Base-by-base conservation (phyloP, 2,113 vertebrate species). In the Megaleporinus macrocephalus region DNA sequence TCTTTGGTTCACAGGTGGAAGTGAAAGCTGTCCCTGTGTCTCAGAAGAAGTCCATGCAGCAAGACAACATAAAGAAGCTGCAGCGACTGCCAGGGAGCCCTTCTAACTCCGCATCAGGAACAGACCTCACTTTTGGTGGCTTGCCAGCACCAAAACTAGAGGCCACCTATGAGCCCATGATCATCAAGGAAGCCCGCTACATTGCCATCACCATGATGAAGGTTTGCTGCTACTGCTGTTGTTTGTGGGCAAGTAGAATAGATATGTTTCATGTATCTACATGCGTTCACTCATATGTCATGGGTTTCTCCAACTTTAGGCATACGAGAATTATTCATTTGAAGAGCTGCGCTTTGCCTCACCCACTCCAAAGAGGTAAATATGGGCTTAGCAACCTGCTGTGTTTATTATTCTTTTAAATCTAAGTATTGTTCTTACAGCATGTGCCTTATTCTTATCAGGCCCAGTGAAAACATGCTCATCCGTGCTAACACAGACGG, bases 121-220 rank as follows among this genome's bases (percentile, higher is more conserved):
- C 92, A 0, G 98, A 99, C 83, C 87, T 98, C 87, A 99, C 98
- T 20, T 99, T 97, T 81, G 98, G 98, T 26, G 97, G 98, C n/a
- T 92, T 98, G 79, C 95, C 97, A 44, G 93, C 93, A n/a, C 98
- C 98, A 49, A 99, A 98, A 86, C 94, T 99, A 84, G 98, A 99
- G 89, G 95, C 96, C 80, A 98, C 97, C 0, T 99, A 99, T 44
- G 98, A 99, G 82, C 98, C 98, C 61, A 97, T 99, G 97, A 99
- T 99, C 26, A 96, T 99, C 76, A 99, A 99, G 86, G 98, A 99
- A 88, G 98, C 98, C 61, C 95, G 98, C 22, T 99, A 99, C 80
- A 99, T 99, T 87, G 97, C 98, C 63, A 97, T 99, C 88, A 99
- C 98, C 80, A 99, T 99, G 98, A 99, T 99, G 98, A 99, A 99